Conservation (phyloP, 2,888 invertebrate genomes). For the Hydraecia micacea region DNA sequence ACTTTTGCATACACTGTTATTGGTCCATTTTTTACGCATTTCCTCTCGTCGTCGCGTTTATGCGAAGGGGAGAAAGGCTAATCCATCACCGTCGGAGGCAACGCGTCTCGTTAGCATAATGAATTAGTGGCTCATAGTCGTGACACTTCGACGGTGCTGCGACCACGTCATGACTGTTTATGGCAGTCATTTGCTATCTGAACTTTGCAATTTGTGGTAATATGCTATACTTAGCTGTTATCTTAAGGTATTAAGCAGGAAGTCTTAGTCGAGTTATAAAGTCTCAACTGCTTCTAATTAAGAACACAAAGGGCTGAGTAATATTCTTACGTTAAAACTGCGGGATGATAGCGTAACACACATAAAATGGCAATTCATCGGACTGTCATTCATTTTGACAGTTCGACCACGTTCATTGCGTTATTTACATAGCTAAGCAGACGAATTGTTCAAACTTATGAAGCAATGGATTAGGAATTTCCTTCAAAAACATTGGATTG, state of each 20-base stretch:
- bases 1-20: constrained; percentile 78
- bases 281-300: not conserved
- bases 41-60: constrained; percentile 69
- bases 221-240: not conserved
- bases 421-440: not conserved
- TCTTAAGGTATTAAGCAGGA: constrained; percentile 14
- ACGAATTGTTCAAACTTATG: not conserved
- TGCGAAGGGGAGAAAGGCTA: constrained; percentile 74
- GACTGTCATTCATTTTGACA: not conserved
- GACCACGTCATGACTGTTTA: constrained; percentile 59
- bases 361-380: not conserved
- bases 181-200: constrained; percentile 51
- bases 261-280: not conserved
- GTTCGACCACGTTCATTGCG: not conserved
- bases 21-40: constrained; percentile 78
- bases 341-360: not conserved
- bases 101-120: constrained; percentile 88
- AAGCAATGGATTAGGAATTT: not conserved
- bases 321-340: not conserved
- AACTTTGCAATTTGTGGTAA: constrained; percentile 44
- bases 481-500: not conserved
- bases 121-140: constrained; percentile 79
- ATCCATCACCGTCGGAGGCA: constrained; percentile 88
- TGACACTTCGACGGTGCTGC: constrained; percentile 60
- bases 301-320: not conserved